phyloP scores from a whole-genome alignment of 2,888 invertebrate genomes.

The Eupithecia subumbrata region DNA sequence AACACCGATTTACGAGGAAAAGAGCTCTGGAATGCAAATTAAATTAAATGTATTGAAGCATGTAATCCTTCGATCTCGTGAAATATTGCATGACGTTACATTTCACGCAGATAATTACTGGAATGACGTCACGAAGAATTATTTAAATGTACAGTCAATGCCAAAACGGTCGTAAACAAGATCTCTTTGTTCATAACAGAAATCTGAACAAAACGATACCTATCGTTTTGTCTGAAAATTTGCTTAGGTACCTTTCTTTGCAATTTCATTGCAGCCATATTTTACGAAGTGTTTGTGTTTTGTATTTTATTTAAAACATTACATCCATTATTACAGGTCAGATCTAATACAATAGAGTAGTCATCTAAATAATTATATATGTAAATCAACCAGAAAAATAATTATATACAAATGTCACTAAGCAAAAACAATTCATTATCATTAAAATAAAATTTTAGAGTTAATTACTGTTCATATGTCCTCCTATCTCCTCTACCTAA shows the following conservation, averaged over 20 bases:
- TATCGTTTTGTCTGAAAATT: too few species aligned
- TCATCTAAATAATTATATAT: too few species aligned
- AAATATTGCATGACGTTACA: slow-evolving; percentile 44
- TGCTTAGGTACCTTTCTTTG: too few species aligned
- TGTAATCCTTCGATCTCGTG: slow-evolving; percentile 42
- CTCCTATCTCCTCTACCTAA: neutral
- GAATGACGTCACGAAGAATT: slow-evolving; percentile 45
- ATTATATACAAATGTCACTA: too few species aligned
- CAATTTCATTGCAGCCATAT: neutral
- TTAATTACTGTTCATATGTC: too few species aligned
- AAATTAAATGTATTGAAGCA: slow-evolving; percentile 32
- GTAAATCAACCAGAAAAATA: too few species aligned
- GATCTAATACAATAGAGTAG: too few species aligned
- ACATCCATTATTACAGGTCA: too few species aligned
- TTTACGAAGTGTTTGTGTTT: too few species aligned
- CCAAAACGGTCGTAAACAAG: slow-evolving; percentile 9
- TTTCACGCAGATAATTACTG: slow-evolving; percentile 44
- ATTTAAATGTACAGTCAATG: slow-evolving; percentile 40
- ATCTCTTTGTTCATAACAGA: slow-evolving; percentile 7
- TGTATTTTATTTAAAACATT: too few species aligned
- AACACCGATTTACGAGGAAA: neutral
- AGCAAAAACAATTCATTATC: too few species aligned
- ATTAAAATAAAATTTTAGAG: too few species aligned
- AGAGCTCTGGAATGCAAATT: slow-evolving; percentile 22
- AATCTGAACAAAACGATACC: neutral